These are phyloP conservation scores for Triplophysa bombifrons DNA, from an alignment of 2,797 vertebrate species.

Conservation along the genomic window DNA sequence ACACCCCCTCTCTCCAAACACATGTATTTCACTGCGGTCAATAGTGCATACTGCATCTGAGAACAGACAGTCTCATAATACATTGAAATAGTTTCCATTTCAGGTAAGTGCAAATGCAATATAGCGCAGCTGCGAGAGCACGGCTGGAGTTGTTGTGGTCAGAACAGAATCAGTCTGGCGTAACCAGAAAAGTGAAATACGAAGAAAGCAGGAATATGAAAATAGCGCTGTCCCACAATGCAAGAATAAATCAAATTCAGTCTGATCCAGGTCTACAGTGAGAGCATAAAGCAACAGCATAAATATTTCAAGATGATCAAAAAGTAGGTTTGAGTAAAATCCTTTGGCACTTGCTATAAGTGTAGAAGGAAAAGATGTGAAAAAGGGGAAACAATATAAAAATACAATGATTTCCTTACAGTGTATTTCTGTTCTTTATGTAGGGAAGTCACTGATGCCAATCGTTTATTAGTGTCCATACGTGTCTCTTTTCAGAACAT, in stretches of 20 bases:
- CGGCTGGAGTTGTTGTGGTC: slow-evolving; percentile 13
- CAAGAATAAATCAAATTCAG: slow-evolving; percentile 1
- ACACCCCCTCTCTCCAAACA: background rate
- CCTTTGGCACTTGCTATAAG: background rate
- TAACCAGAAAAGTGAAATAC: slow-evolving; percentile 1
- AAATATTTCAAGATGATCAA: slow-evolving; percentile 23
- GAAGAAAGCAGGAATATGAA: slow-evolving; percentile 15
- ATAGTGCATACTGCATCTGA: background rate
- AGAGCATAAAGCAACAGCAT: background rate
- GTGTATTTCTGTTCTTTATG: slow-evolving; percentile 4
- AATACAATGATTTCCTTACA: background rate
- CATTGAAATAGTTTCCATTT: slow-evolving; percentile 18
- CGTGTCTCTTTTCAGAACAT: background rate
- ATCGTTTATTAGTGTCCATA: background rate
- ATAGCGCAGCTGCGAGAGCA: slow-evolving; percentile 8
- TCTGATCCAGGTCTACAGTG: background rate
- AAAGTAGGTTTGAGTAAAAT: background rate
- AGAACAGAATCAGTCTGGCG: slow-evolving; percentile 7
- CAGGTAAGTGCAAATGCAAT: slow-evolving; percentile 9
- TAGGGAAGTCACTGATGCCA: background rate
- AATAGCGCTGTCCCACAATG: background rate
- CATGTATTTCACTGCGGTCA: background rate
- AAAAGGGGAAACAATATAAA: background rate
- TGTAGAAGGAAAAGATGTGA: background rate
- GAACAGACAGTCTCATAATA: slow-evolving; percentile 17